Base-by-base conservation (phyloP, 2,888 invertebrate genomes). In the Micoletzkya japonica region DNA sequence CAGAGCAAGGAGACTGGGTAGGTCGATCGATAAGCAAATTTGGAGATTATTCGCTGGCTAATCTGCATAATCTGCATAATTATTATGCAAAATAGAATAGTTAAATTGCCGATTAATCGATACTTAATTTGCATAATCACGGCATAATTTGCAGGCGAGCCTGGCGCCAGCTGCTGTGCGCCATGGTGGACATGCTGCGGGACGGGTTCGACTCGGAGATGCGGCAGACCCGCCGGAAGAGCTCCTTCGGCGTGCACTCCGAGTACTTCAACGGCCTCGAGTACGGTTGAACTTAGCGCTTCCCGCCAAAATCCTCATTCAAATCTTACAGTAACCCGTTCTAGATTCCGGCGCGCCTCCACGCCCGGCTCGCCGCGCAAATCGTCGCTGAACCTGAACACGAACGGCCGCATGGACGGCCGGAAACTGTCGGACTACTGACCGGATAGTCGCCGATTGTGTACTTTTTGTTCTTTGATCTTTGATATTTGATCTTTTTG, bases 1-100 rank as follows among this genome's bases (percentile, higher is more conserved):
- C 81, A 83, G 56, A 80, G 78, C 72, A 83, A 83, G 66, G 83
- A 83, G 64, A 76, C 81, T 3, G 81, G 77, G 76, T 79, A 61
- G 59, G 70, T 36, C 34, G 17, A 20, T 30, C 7, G 39, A 20
- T 3, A 28, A 52, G 50, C n/a, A 20, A 49, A 63, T 30, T 63
- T 63, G n/a, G n/a, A 32, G 30, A 39, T 20, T 4, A 32, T 17
- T n/a, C 28, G 7, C 6, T 7, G 20, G 20, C 20, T 59, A n/a
- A 20, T 68, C 36, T 73, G 14, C 14, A 6, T 14, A 49, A 44
- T 44, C 2, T 32, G 20, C 17, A 44, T 44, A 14, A 44, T 20
- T 44, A 14, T 14, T 44, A 14, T 44, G 20, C 20, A 44, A 14
- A 14, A 20, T 14, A 14, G 44, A 44, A 44, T 20, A 44, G 20